Percentiles rank a stretch among this genome's conserved stretches.
Evolutionary conservation across 2,113 vertebrate species (phyloP).

Genomic region (Dryoscopus gambensis): DNA sequence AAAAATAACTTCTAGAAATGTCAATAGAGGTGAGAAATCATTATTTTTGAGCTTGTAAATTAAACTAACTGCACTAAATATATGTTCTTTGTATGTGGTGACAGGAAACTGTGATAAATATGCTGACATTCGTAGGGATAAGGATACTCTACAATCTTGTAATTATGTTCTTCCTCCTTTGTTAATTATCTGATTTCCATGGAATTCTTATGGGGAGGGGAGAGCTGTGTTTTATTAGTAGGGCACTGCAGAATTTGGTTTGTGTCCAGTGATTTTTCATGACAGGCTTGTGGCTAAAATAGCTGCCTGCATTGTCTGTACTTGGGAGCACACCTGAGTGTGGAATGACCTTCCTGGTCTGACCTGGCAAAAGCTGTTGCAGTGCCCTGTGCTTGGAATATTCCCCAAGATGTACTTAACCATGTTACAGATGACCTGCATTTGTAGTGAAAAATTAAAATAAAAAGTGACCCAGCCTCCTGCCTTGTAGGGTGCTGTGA

Average conservation of each 20-base stretch:
- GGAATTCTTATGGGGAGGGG: background rate
- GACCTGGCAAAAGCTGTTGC: background rate
- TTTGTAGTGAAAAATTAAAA: background rate
- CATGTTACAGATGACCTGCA: background rate
- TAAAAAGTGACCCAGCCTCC: background rate
- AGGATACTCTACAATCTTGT: background rate
- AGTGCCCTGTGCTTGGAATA: background rate
- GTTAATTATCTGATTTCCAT: background rate
- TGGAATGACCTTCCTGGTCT: background rate
- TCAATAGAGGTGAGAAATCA: background rate
- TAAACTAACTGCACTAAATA: background rate
- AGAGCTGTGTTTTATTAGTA: background rate
- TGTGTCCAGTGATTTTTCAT: background rate
- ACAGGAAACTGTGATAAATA: background rate
- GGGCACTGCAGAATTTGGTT: background rate
- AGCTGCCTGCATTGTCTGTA: background rate
- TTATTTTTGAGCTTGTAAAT: conserved; percentile 9
- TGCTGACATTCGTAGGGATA: background rate
- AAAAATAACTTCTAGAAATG: conserved; percentile 21
- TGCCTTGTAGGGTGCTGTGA: background rate
- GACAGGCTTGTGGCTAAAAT: background rate
- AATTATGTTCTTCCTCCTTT: background rate
- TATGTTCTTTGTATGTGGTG: background rate
- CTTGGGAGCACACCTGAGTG: background rate
- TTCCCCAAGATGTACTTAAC: background rate